Evolutionary conservation across 2,113 vertebrate species (phyloP).

Genomic region (Holacanthus passer): DNA sequence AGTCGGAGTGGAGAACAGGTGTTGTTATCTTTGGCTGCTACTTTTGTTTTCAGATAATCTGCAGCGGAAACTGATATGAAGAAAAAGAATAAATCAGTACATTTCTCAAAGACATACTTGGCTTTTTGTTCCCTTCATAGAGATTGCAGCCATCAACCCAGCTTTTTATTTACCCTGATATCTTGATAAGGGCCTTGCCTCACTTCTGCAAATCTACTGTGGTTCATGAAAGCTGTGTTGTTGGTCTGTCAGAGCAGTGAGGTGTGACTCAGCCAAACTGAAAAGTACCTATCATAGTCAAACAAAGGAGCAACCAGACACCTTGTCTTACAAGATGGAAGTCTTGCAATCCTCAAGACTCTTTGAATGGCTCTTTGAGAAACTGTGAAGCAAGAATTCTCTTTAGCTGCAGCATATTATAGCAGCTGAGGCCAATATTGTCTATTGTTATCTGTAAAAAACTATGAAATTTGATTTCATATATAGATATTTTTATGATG

Average conservation of each 20-base stretch:
- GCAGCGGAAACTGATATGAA: background rate
- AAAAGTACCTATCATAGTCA: constrained; percentile 49
- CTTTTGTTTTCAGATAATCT: constrained; percentile 24
- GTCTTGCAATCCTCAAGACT: background rate
- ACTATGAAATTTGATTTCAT: too few relatives aligned
- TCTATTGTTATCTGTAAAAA: too few relatives aligned
- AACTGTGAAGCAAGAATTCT: background rate
- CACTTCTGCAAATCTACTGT: constrained; percentile 2
- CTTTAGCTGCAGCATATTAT: background rate
- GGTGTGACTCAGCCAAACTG: constrained; percentile 66
- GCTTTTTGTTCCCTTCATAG: background rate
- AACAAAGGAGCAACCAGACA: constrained; percentile 55
- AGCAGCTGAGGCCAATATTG: background rate
- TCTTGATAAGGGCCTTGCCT: constrained; percentile 26
- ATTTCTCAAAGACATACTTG: background rate
- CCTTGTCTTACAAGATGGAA: constrained; percentile 29
- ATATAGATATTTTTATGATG: background rate
- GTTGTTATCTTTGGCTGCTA: constrained; percentile 11
- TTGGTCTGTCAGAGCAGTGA: background rate
- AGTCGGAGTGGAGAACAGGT: constrained; percentile 38
- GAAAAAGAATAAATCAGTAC: background rate
- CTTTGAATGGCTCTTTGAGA: background rate
- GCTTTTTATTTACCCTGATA: background rate
- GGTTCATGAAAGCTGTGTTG: constrained; percentile 18
- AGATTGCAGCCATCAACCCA: background rate